Evolutionary conservation across 2,113 vertebrate genomes (phyloP).

Genomic region (Catharus minimus): DNA sequence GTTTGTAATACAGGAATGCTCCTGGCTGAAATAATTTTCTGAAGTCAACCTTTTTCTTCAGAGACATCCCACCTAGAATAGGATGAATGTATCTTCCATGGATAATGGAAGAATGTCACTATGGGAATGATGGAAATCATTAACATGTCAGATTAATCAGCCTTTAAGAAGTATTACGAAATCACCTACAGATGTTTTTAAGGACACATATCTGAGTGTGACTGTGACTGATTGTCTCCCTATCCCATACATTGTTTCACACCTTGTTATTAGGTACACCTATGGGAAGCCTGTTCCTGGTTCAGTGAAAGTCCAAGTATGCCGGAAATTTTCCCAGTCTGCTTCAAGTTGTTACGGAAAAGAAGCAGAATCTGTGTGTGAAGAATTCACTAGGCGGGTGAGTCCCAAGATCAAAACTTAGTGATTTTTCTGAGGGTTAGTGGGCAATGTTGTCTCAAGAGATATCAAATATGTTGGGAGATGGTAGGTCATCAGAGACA

Average conservation of each 20-base stretch:
- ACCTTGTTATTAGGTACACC: conserved; percentile 63
- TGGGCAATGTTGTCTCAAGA: not conserved
- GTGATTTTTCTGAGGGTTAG: not conserved
- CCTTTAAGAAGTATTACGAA: not conserved
- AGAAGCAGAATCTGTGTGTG: conserved; percentile 65
- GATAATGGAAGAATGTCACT: not conserved
- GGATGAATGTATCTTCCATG: not conserved
- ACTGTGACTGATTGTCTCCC: not conserved
- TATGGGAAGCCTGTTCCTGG: conserved; percentile 76
- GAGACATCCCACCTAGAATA: not conserved
- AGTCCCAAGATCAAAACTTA: not conserved
- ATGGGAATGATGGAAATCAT: not conserved
- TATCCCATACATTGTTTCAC: not conserved
- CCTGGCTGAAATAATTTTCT: not conserved
- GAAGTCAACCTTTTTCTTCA: not conserved
- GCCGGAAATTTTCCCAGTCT: conserved; percentile 62
- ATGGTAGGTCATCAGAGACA: not conserved
- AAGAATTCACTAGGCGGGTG: conserved; percentile 64
- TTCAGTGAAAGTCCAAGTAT: conserved; percentile 47
- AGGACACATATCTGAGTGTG: not conserved
- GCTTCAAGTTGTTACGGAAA: conserved; percentile 41
- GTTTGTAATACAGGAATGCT: not conserved
- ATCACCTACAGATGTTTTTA: not conserved
- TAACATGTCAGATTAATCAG: not conserved
- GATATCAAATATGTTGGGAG: not conserved